phyloP scores from a whole-genome alignment of 2,888 invertebrate genomes.

The Andrena fulva region DNA sequence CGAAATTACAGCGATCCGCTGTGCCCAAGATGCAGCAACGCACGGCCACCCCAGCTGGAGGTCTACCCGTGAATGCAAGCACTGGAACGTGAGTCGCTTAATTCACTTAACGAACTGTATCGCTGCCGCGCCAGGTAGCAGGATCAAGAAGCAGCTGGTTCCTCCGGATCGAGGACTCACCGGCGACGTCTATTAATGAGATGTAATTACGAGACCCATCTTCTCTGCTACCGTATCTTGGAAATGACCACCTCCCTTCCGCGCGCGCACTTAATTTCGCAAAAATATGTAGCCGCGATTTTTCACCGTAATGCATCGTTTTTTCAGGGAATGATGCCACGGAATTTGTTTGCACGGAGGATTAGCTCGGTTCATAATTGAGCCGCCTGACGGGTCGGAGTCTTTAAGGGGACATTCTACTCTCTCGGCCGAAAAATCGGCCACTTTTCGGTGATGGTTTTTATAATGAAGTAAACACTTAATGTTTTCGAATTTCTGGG shows the following conservation, averaged over 20 bases:
- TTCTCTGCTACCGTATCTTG: conserved; percentile 21
- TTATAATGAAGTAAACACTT: too few relatives aligned
- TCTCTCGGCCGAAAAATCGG: too few relatives aligned
- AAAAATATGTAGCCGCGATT: conserved; percentile 49
- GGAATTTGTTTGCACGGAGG: neutral
- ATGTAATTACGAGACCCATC: conserved; percentile 55
- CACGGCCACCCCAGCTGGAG: conserved; percentile 28
- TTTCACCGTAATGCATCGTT: conserved; percentile 44
- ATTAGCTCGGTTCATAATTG: neutral
- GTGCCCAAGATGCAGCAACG: conserved; percentile 45
- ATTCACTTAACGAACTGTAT: conserved; percentile 70
- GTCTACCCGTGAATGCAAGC: conserved; percentile 17
- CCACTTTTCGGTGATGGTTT: too few relatives aligned
- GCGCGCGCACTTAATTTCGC: conserved; percentile 50
- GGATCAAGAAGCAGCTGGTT: conserved; percentile 22
- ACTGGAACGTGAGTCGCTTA: conserved; percentile 61
- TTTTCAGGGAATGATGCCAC: neutral
- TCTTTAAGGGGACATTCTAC: neutral
- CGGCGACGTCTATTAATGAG: conserved; percentile 62
- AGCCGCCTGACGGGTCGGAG: neutral
- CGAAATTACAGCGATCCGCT: conserved; percentile 71
- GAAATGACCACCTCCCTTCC: conserved; percentile 32
- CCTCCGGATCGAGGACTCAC: conserved; percentile 14
- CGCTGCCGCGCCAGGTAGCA: conserved; percentile 41
- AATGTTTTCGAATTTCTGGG: too few relatives aligned